These are phyloP conservation scores for Epinephelus moara DNA, from an alignment of 2,113 vertebrate genomes.

Conservation along the genomic window DNA sequence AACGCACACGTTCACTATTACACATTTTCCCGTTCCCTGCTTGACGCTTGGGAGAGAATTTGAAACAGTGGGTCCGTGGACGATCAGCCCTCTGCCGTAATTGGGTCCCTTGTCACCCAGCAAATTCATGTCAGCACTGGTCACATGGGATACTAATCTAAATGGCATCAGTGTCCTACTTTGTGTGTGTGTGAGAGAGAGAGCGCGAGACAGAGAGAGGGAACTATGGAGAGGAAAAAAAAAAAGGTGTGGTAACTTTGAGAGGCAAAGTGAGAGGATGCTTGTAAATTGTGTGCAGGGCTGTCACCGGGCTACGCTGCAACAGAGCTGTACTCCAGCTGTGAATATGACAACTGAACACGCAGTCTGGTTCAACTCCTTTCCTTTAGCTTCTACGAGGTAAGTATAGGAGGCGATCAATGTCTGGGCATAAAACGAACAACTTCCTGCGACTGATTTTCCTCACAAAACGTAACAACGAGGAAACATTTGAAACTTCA, in stretches of 20 bases:
- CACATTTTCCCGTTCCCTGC: constrained; percentile 36
- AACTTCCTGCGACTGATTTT: constrained; percentile 11
- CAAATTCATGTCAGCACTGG: constrained; percentile 79
- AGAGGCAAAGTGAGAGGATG: constrained; percentile 21
- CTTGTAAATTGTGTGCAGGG: constrained; percentile 31
- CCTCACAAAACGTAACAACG: background rate
- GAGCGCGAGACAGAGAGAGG: constrained; percentile 8
- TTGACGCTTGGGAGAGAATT: constrained; percentile 70
- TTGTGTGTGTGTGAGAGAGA: constrained; percentile 51
- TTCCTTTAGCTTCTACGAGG: background rate
- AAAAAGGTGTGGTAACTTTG: constrained; percentile 36
- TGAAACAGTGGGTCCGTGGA: constrained; percentile 70
- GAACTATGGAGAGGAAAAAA: background rate
- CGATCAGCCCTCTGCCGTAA: constrained; percentile 77
- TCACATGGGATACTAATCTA: constrained; percentile 81
- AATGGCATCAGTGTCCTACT: constrained; percentile 84
- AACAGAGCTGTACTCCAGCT: constrained; percentile 9
- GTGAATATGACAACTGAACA: constrained; percentile 7
- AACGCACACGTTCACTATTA: constrained; percentile 6
- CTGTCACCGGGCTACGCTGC: constrained; percentile 14
- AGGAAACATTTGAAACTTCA: background rate
- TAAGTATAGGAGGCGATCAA: background rate
- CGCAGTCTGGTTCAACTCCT: constrained; percentile 4
- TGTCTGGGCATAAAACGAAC: background rate
- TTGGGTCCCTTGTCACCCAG: constrained; percentile 82